A percentile compares a stretch with the other conserved stretches of the same genome.
Evolutionary conservation across 2,888 invertebrate species (phyloP).

Genomic region (Syritta pipiens): DNA sequence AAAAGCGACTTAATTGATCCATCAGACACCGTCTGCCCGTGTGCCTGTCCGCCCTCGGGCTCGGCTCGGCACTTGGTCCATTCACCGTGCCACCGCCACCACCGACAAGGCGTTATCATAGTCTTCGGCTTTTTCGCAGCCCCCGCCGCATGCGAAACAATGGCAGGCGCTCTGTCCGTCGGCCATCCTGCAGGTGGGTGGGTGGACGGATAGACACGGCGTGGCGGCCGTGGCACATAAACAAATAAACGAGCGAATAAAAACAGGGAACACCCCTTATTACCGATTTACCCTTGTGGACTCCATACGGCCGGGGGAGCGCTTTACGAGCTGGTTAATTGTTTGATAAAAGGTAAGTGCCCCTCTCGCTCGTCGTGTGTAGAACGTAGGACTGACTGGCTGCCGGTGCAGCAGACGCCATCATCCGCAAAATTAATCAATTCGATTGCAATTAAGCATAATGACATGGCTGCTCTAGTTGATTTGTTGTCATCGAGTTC

Average conservation of each 20-base stretch:
- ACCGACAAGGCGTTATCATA: too few relatives aligned
- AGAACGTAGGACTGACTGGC: neutral
- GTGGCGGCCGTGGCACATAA: constrained; percentile 7
- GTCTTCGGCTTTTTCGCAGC: too few relatives aligned
- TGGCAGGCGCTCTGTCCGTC: too few relatives aligned
- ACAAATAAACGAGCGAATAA: constrained; percentile 20
- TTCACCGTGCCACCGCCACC: too few relatives aligned
- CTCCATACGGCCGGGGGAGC: constrained; percentile 13
- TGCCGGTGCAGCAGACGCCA: neutral
- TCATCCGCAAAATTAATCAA: constrained; percentile 18
- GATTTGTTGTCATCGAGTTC: constrained; percentile 20
- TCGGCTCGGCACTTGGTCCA: too few relatives aligned
- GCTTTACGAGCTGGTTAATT: constrained; percentile 36
- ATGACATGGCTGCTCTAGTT: constrained; percentile 15
- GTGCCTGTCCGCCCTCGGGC: too few relatives aligned
- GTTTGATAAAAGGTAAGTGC: constrained; percentile 41
- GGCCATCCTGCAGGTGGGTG: too few relatives aligned
- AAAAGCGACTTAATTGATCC: too few relatives aligned
- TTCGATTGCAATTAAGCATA: constrained; percentile 40
- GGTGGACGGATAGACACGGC: too few relatives aligned
- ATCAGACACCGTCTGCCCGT: too few relatives aligned
- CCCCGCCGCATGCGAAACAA: too few relatives aligned
- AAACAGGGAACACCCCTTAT: constrained; percentile 24
- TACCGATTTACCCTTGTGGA: constrained; percentile 6
- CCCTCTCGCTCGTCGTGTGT: constrained; percentile 1